Evolutionary conservation across 2,888 invertebrate genomes (phyloP).

Genomic region (Thymelicus acteon): DNA sequence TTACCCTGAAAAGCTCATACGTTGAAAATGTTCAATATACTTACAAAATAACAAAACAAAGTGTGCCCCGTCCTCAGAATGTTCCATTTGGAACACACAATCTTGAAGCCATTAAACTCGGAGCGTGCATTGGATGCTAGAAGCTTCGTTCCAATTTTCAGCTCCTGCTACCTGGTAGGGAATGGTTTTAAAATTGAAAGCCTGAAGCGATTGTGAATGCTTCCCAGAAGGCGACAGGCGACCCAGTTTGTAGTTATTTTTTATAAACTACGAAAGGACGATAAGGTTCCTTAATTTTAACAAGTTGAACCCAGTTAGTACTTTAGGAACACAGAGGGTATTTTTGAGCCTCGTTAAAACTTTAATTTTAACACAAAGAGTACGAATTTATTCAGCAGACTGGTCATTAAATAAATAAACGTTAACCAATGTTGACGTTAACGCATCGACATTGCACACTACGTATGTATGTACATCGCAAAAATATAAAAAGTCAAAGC

Average conservation of each 20-base stretch:
- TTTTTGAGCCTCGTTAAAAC: too few relatives aligned
- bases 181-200: constrained; percentile 35
- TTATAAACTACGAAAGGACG: neutral
- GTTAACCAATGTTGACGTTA: too few relatives aligned
- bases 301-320: neutral
- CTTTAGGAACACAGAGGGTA: neutral
- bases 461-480: too few relatives aligned
- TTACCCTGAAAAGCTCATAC: neutral
- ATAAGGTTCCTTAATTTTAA: neutral
- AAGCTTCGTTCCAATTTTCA: constrained; percentile 24
- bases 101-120: constrained; percentile 21
- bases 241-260: neutral
- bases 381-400: neutral
- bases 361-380: too few relatives aligned
- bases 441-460: too few relatives aligned
- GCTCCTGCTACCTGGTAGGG: constrained; percentile 29
- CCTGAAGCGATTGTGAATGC: constrained; percentile 28
- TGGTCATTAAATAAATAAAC: neutral
- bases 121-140: constrained; percentile 4
- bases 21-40: too few relatives aligned
- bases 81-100: constrained; percentile 24
- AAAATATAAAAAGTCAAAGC: too few relatives aligned
- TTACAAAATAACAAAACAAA: too few relatives aligned
- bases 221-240: constrained; percentile 19
- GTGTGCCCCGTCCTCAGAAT: constrained; percentile 8